Percentiles rank a stretch among this genome's conserved stretches.
These are phyloP conservation scores for Puma concolor DNA, from an alignment of 2,113 vertebrate species.

Conservation along the genomic window DNA sequence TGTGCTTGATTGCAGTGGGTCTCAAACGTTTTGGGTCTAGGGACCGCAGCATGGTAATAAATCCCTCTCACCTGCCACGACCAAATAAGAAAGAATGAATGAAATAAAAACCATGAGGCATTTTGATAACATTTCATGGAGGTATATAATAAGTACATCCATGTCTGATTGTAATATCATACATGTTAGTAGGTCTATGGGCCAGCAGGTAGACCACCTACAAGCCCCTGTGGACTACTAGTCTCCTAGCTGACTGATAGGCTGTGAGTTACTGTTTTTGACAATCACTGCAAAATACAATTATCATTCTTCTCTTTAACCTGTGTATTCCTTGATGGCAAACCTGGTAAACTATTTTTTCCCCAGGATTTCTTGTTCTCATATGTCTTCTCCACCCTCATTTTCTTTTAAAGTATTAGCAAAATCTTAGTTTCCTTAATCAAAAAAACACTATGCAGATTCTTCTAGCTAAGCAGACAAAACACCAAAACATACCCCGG, in stretches of 20 bases:
- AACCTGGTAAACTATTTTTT: not conserved
- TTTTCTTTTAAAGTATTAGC: slow-evolving; percentile 5
- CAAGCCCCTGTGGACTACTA: not conserved
- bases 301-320: slow-evolving; percentile 41
- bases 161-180: not conserved
- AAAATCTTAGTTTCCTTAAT: slow-evolving; percentile 42
- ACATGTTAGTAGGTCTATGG: not conserved
- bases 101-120: slow-evolving; percentile 8
- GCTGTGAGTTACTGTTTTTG: slow-evolving; percentile 38
- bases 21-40: slow-evolving; percentile 21
- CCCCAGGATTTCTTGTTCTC: not conserved
- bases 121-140: slow-evolving; percentile 56
- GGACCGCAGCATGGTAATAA: slow-evolving; percentile 43
- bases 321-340: not conserved
- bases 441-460: not conserved
- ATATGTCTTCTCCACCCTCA: not conserved
- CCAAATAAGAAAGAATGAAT: slow-evolving; percentile 40
- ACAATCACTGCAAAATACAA: not conserved
- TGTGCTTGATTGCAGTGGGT: not conserved
- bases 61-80: slow-evolving; percentile 28
- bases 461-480: not conserved
- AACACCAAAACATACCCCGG: not conserved
- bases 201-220: slow-evolving; percentile 4
- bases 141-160: not conserved
- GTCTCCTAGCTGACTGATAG: slow-evolving; percentile 21